Evolutionary conservation across 2,888 invertebrate genomes (phyloP), one percentile per base, ranked within the genome.

Genomic region (Eupithecia subfuscata): DNA sequence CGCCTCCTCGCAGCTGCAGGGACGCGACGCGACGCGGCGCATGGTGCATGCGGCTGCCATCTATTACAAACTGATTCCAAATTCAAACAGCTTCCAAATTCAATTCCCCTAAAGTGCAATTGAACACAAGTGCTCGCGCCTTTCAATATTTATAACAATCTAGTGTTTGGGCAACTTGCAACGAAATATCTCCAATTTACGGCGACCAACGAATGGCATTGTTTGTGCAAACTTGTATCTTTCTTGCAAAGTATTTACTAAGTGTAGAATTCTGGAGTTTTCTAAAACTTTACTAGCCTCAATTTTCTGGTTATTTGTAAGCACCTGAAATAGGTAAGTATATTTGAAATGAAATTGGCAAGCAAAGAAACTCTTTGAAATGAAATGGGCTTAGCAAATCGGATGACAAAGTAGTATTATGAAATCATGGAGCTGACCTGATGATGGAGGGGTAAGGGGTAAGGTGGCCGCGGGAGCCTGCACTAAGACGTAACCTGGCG

Each of bases 131-230:
- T 5, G 30, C 30, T 12, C 60, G 7, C 30, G 7, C 63, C 63
- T 63, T 30, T 63, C 63, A 30, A 63, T 63, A 63, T 63, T 63
- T 22, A 56, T 22, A 22, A 22, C 56, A 56, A 56, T 56, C 56
- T 63, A 63, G 63, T 25, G 60, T 22, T 25, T 30, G 63, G 2
- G 30, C 25, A 30, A 63, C 6, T 30, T 63, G 30, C 22, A n/a
- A 22, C 22, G 56, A 56, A 56, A 56, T 56, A 12, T 56, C 16
- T 22, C 11, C n/a, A 56, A 56, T 56, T 56, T 56, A 56, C n/a
- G 52, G 25, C 25, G 0, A 14, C 5, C 12, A 63, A 16, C 1
- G 16, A 63, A 63, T 30, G 30, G 63, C 30, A 63, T 63, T 63
- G 63, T 63, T 16, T 63, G 63, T 16, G 63, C 16, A 63, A 63